A percentile compares a stretch with the other conserved stretches of the same genome.
Conservation (phyloP, 2,797 vertebrate genomes). For the Gallinago stenura region DNA sequence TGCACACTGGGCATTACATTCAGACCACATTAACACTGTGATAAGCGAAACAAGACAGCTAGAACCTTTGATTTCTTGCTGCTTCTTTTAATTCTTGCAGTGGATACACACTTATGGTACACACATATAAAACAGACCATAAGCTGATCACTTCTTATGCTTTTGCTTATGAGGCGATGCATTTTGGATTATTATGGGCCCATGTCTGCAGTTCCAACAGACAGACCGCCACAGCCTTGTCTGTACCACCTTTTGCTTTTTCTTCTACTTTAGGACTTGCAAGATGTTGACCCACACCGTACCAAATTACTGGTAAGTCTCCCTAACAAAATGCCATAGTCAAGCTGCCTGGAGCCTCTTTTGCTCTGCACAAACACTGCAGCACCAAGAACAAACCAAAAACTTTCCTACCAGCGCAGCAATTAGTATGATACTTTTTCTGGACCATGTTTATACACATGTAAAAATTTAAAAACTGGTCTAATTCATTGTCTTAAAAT, state of each 20-base stretch:
- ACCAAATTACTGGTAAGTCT: not conserved
- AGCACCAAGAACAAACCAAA: not conserved
- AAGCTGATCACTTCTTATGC: not conserved
- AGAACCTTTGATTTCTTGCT: not conserved
- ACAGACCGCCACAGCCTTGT: not conserved
- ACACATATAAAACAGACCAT: not conserved
- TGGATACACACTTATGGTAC: not conserved
- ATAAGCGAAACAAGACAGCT: not conserved
- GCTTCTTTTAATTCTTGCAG: not conserved
- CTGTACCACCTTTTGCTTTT: not conserved
- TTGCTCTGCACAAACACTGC: not conserved
- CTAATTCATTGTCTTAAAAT: not conserved
- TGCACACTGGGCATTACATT: not conserved
- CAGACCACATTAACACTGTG: not conserved
- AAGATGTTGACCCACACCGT: not conserved
- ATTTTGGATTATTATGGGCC: not conserved
- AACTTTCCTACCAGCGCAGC: not conserved
- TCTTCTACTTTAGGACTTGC: not conserved
- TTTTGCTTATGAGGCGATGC: not conserved
- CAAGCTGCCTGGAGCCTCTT: not conserved
- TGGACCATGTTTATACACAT: not conserved
- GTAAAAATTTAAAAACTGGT: not conserved
- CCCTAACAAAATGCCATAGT: not conserved
- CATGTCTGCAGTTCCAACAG: not conserved
- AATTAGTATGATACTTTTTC: not conserved